Base-by-base conservation (phyloP, 2,888 invertebrate genomes). In the Philereme transversata region DNA sequence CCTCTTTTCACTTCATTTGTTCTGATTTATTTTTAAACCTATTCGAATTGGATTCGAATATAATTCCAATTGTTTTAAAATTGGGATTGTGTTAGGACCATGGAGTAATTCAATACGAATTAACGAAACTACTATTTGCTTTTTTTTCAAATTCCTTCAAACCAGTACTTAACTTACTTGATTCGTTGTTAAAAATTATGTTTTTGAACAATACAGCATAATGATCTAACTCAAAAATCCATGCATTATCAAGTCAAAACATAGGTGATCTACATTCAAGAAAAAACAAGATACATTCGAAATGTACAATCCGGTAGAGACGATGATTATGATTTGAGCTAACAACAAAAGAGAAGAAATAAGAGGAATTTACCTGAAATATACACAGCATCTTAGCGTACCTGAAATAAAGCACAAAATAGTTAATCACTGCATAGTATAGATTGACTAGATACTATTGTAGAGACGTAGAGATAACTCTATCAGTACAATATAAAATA, bases 91-190 rank as follows among this genome's bases (percentile, higher is more conserved):
- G 82, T 80, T 83, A 75, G 75, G 77, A 81, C 77, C 78, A 78
- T 75, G 74, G 77, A 33, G 92, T 86, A 91, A 92, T 84, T 89
- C 90, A 89, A 92, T 92, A 91, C 80, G 90, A 88, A 91, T 92
- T 91, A 91, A 88, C 86, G 86, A 86, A 79, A 79, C 72, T 72
- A 75, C 69, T 6, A 88, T 81, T 82, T 80, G 79, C 71, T 76
- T 74, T 68, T 48, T 52, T 66, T 51, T 60, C 64, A 36, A 22
- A 45, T 7, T 49, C 44, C 41, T 48, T 55, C 41, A 8, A 51
- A 44, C 50, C 49, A 49, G 33, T 35, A 44, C 46, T 34, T 51
- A 36, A 50, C 45, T 60, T 55, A 11, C 41, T 48, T 48, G 41
- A 48, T 43, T 45, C 36, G 41, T 43, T 35, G 40, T 54, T 10